phyloP scores from a whole-genome alignment of 2,113 vertebrate genomes.

The Onychostoma macrolepis region DNA sequence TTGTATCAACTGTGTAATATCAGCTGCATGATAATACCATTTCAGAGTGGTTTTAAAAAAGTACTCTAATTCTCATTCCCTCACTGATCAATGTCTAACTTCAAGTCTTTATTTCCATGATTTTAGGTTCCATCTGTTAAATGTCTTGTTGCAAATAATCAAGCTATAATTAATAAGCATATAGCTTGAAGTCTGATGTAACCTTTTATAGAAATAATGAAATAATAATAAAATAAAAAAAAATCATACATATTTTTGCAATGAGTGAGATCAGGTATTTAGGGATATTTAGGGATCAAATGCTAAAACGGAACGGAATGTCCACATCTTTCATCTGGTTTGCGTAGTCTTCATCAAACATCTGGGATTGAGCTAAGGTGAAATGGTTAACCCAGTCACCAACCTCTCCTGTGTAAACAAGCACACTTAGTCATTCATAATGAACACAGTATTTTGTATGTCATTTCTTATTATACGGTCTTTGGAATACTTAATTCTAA shows the following conservation, averaged over 20 bases:
- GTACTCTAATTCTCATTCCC: neutral
- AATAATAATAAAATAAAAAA: neutral
- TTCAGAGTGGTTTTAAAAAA: neutral
- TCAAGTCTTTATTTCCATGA: neutral
- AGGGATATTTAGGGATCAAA: conserved; percentile 60
- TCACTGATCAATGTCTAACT: neutral
- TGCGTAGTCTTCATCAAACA: conserved; percentile 82
- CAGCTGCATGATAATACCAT: neutral
- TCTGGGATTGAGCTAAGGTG: conserved; percentile 80
- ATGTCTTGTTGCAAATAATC: neutral
- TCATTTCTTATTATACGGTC: neutral
- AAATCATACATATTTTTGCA: neutral
- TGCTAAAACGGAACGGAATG: conserved; percentile 76
- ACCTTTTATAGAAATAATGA: neutral
- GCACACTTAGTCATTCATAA: neutral
- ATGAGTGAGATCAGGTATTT: neutral
- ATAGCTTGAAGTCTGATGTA: neutral
- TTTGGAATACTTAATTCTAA: neutral
- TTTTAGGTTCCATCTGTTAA: neutral
- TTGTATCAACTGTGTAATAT: neutral
- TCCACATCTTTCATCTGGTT: conserved; percentile 78
- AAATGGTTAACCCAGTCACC: conserved; percentile 92
- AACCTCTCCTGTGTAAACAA: conserved; percentile 74
- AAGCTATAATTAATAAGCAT: neutral
- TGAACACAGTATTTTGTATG: neutral